A percentile compares a stretch with the other conserved stretches of the same genome.
Conservation (phyloP, 2,888 invertebrate species). For the Halictus ligatus region DNA sequence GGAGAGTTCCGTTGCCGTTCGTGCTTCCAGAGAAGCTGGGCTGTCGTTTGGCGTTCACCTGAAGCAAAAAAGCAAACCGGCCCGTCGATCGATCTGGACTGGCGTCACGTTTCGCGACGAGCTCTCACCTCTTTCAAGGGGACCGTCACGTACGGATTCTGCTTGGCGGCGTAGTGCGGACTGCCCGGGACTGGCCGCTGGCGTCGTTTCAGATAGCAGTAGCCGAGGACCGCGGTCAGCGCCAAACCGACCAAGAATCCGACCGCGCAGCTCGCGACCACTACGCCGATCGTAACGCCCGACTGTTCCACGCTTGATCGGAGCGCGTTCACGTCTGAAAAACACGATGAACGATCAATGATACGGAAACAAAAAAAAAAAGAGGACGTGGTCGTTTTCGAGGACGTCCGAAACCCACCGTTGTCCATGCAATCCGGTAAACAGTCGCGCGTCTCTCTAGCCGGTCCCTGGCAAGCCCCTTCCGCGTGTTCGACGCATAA, state of each 20-base stretch:
- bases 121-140: constrained; percentile 90
- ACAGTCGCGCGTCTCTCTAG: constrained; percentile 89
- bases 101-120: background rate
- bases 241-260: constrained; percentile 84
- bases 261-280: constrained; percentile 84
- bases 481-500: constrained; percentile 87
- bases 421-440: constrained; percentile 80
- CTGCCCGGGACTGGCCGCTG: constrained; percentile 89
- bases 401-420: constrained; percentile 70
- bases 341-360: background rate
- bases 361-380: background rate
- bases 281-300: constrained; percentile 86
- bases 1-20: constrained; percentile 85
- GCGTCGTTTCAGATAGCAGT: constrained; percentile 85
- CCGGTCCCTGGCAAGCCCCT: constrained; percentile 89
- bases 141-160: constrained; percentile 93
- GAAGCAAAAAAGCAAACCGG: background rate
- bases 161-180: constrained; percentile 93
- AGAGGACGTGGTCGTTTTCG: too few species aligned
- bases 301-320: constrained; percentile 71
- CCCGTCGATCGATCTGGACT: too few species aligned
- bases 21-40: constrained; percentile 89
- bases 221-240: constrained; percentile 83
- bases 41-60: constrained; percentile 87
- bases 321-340: constrained; percentile 64